A percentile compares a stretch with the other conserved stretches of the same genome.
phyloP scores from a whole-genome alignment of 2,797 vertebrate genomes.

The Peromyscus attwateri region DNA sequence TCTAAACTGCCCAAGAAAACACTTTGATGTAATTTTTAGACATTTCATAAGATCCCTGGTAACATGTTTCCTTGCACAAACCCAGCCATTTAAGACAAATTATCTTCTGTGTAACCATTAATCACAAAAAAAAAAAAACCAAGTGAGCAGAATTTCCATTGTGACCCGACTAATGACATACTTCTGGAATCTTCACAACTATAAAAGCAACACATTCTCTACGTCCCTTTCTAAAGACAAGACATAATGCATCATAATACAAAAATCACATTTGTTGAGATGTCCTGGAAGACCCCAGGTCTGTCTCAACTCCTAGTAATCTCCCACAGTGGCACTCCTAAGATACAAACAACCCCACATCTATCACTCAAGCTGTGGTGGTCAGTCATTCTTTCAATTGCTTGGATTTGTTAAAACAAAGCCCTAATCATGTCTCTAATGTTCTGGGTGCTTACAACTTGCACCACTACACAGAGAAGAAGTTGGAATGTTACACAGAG shows the following conservation, averaged over 20 bases:
- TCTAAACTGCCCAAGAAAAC: constrained; percentile 3
- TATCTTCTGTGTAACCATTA: background rate
- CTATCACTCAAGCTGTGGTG: background rate
- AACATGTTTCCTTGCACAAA: constrained; percentile 26
- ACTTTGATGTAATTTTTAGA: background rate
- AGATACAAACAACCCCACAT: background rate
- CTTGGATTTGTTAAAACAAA: constrained; percentile 18
- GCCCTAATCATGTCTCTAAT: background rate
- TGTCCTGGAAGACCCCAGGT: background rate
- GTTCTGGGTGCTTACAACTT: constrained; percentile 19
- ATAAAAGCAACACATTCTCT: background rate
- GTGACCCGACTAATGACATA: background rate
- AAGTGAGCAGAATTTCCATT: constrained; percentile 5
- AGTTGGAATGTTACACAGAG: background rate
- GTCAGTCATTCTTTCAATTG: constrained; percentile 6
- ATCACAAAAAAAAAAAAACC: constrained; percentile 10
- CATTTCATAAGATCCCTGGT: background rate
- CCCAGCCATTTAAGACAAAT: constrained; percentile 22
- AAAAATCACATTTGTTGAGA: constrained; percentile 3
- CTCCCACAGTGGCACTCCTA: background rate
- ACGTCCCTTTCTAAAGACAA: constrained; percentile 47
- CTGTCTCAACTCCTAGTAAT: background rate
- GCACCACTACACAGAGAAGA: background rate
- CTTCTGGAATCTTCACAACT: background rate
- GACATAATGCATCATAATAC: background rate